phyloP scores from a whole-genome alignment of 2,797 vertebrate species.

The Philypnodon macrostomus region DNA sequence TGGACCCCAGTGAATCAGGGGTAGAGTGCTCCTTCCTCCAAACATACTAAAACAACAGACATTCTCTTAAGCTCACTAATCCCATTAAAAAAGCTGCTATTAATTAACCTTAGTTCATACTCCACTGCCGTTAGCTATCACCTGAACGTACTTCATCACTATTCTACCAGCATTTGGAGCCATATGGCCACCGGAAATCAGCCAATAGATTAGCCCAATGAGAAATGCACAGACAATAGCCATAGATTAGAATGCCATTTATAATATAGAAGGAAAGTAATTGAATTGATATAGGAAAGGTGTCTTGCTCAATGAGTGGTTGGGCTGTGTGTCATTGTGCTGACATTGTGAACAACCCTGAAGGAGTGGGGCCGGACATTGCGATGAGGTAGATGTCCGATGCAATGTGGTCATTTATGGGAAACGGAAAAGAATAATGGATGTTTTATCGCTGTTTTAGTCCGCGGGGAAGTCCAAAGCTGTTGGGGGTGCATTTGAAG shows the following conservation, averaged over 20 bases:
- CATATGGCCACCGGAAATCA: slow-evolving; percentile 1
- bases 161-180: background rate
- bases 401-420: slow-evolving; percentile 41
- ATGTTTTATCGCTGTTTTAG: slow-evolving; percentile 45
- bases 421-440: slow-evolving; percentile 48
- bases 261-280: slow-evolving; percentile 13
- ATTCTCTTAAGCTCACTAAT: slow-evolving; percentile 2
- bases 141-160: background rate
- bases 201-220: background rate
- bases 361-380: slow-evolving; percentile 17
- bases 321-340: slow-evolving; percentile 22
- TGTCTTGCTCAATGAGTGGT: slow-evolving; percentile 35
- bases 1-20: no score
- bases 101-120: background rate
- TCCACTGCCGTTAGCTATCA: background rate
- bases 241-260: slow-evolving; percentile 6
- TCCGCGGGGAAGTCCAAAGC: slow-evolving; percentile 34
- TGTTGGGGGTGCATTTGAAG: slow-evolving; percentile 54
- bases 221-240: slow-evolving; percentile 1
- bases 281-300: slow-evolving; percentile 19
- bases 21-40: slow-evolving; percentile 22
- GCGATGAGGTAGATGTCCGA: slow-evolving; percentile 32
- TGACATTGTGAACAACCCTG: slow-evolving; percentile 43
- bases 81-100: slow-evolving; percentile 6
- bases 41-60: slow-evolving; percentile 1